Conservation (phyloP, 2,888 invertebrate genomes). For the Orchesella flavescens region DNA sequence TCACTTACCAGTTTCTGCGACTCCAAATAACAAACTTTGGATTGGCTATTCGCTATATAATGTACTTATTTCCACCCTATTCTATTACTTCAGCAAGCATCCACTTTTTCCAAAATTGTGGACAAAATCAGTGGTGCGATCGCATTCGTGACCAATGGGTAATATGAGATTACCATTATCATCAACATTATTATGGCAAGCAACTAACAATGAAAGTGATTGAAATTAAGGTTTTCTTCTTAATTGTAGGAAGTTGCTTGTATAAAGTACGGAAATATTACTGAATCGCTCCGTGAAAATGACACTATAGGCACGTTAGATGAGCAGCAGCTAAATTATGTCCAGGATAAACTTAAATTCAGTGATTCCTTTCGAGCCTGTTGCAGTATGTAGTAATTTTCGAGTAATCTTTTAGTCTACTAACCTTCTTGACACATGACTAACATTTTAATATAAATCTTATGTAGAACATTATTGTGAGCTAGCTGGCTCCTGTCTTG, state of each 20-base stretch:
- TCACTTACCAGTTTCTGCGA: slow-evolving; percentile 48
- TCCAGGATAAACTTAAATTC: slow-evolving; percentile 1
- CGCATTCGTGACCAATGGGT: no score
- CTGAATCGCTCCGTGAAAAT: neutral
- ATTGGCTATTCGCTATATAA: slow-evolving; percentile 12
- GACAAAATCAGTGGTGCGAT: slow-evolving; percentile 50
- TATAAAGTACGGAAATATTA: slow-evolving; percentile 16
- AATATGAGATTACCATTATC: no score
- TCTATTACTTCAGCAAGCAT: slow-evolving; percentile 61
- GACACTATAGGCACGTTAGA: neutral
- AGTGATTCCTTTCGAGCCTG: slow-evolving; percentile 51
- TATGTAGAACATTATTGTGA: slow-evolving; percentile 48
- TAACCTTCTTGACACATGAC: neutral
- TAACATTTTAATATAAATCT: neutral
- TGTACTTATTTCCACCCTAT: slow-evolving; percentile 62
- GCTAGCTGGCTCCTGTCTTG: slow-evolving; percentile 37
- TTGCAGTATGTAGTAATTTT: slow-evolving; percentile 57
- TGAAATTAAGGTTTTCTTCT: no score
- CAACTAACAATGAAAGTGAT: no score
- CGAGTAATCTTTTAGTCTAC: neutral
- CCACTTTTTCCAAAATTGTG: slow-evolving; percentile 50
- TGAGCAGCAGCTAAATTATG: neutral
- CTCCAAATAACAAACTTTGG: neutral
- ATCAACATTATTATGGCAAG: no score
- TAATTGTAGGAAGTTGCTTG: neutral